phyloP scores from a whole-genome alignment of 2,797 vertebrate species.

The Echiichthys vipera region DNA sequence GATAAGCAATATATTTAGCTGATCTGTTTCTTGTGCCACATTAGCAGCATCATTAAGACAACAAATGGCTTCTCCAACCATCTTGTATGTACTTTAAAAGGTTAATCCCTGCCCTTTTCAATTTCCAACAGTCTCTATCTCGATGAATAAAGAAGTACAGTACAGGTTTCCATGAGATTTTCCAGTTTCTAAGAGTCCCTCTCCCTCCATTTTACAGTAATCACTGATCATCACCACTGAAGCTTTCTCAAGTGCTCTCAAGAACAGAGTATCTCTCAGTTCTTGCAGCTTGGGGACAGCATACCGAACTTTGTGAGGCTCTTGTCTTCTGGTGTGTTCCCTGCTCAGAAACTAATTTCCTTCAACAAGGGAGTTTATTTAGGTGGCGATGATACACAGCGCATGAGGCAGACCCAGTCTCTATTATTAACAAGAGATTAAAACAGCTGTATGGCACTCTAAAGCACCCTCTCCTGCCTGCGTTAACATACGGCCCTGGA shows the following conservation, averaged over 20 bases:
- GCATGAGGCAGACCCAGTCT: conserved; percentile 88
- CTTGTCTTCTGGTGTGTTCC: conserved; percentile 74
- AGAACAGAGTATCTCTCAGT: conserved; percentile 68
- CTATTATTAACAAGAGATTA: conserved; percentile 98
- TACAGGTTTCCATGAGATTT: conserved; percentile 54
- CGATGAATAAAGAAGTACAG: conserved; percentile 61
- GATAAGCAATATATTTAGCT: conserved; percentile 82
- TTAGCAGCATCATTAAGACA: conserved; percentile 76
- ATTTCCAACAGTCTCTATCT: conserved; percentile 41
- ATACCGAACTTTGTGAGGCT: conserved; percentile 74
- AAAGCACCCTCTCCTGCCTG: conserved; percentile 90
- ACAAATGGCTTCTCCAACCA: conserved; percentile 70
- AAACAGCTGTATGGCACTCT: conserved; percentile 97
- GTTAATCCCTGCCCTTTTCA: conserved; percentile 70
- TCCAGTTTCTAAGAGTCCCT: conserved; percentile 57
- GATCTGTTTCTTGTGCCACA: conserved; percentile 76
- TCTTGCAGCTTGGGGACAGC: conserved; percentile 65
- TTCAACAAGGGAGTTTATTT: conserved; percentile 82
- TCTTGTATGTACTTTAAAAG: conserved; percentile 56
- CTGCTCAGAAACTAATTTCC: conserved; percentile 80
- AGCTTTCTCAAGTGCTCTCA: conserved; percentile 71
- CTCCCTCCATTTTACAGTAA: conserved; percentile 71
- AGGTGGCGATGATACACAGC: conserved; percentile 74
- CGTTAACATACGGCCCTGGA: conserved; percentile 93
- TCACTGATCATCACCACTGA: conserved; percentile 75